These are phyloP conservation scores for Dicrostonyx torquatus DNA, from an alignment of 2,797 vertebrate species.

Conservation along the genomic window DNA sequence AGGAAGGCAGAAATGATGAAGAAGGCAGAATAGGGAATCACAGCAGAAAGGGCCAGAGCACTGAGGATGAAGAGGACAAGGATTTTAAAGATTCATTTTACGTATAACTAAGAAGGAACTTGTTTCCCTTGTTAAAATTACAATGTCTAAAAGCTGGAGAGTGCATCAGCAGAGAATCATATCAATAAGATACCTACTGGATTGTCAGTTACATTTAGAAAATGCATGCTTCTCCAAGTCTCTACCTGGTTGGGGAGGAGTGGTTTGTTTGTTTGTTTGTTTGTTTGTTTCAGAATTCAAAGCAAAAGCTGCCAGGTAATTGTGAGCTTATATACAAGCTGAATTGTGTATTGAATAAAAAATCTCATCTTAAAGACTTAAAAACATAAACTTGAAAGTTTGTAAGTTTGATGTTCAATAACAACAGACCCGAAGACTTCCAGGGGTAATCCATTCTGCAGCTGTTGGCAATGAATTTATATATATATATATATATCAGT, in stretches of 20 bases:
- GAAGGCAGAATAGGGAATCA: background rate
- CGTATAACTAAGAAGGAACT: background rate
- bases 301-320: background rate
- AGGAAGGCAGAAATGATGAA: background rate
- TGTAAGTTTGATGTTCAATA: background rate
- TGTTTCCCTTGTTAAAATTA: background rate
- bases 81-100: background rate
- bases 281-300: background rate
- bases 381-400: conserved; percentile 1
- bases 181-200: background rate
- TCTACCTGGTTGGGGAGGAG: no score
- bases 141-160: background rate
- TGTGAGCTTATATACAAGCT: background rate
- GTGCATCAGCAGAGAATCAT: background rate
- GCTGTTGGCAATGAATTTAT: background rate
- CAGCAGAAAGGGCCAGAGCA: background rate
- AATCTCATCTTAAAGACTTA: background rate
- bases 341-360: background rate
- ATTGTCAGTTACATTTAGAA: conserved; percentile 14
- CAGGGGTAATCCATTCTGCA: background rate
- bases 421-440: background rate
- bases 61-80: background rate
- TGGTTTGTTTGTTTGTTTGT: no score
- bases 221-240: background rate
- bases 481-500: no score